Conservation (phyloP, 2,113 vertebrate species). For the Pyrgilauda ruficollis region DNA sequence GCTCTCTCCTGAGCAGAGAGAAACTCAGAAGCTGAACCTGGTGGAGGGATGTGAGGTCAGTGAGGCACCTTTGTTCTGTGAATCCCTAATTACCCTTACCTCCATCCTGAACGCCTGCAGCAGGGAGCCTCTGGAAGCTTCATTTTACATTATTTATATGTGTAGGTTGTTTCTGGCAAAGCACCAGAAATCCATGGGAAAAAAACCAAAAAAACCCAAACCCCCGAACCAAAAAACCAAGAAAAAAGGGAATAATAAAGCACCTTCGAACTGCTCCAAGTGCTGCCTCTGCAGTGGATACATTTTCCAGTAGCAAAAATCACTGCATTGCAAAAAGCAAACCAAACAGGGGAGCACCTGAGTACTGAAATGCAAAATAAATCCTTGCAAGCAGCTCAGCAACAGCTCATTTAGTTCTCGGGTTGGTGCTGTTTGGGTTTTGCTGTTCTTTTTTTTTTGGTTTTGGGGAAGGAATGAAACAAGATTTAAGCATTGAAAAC, state of each 20-base stretch:
- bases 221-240: background rate
- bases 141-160: background rate
- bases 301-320: background rate
- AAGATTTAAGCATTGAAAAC: background rate
- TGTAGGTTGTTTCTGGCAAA: background rate
- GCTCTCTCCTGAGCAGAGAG: background rate
- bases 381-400: background rate
- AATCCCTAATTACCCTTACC: background rate
- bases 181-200: background rate
- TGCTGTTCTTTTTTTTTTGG: background rate
- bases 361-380: background rate
- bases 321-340: background rate
- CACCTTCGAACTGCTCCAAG: background rate
- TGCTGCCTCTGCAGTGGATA: background rate
- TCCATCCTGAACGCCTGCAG: background rate
- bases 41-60: background rate
- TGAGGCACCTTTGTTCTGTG: background rate
- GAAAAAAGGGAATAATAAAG: slow-evolving; percentile 3
- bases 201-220: background rate
- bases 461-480: background rate
- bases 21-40: background rate
- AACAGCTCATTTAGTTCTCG: background rate
- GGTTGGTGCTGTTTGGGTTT: background rate
- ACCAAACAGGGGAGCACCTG: background rate
- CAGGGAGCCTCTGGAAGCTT: background rate